A percentile compares a stretch with the other conserved stretches of the same genome.
These are phyloP conservation scores for Caenorhabditis parvicauda DNA, from an alignment of 2,888 invertebrate species.

Conservation along the genomic window DNA sequence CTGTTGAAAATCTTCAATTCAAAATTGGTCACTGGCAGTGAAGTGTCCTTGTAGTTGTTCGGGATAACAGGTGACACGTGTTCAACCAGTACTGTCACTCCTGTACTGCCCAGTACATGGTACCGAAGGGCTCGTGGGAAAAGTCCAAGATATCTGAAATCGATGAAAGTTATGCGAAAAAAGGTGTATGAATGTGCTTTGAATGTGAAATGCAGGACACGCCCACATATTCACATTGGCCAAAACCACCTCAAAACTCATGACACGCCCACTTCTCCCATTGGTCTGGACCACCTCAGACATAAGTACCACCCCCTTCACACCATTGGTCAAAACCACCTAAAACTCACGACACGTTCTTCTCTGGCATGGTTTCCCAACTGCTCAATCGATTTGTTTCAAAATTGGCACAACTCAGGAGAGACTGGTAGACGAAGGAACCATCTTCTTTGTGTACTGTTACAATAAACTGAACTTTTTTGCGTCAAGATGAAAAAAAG, in stretches of 20 bases:
- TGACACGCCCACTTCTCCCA: no score
- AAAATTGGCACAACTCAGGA: conserved; percentile 32
- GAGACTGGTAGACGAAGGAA: conserved; percentile 23
- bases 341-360: conserved; percentile 10
- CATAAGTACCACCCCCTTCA: no score
- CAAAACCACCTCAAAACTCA: no score
- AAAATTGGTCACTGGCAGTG: conserved; percentile 82
- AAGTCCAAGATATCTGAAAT: conserved; percentile 70
- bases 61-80: conserved; percentile 90
- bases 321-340: no score
- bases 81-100: conserved; percentile 77
- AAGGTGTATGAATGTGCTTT: conserved; percentile 2
- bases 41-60: conserved; percentile 86
- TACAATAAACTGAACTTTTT: conserved; percentile 33
- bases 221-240: no score
- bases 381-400: conserved; percentile 10
- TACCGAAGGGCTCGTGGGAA: conserved; percentile 90
- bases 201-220: neutral
- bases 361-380: conserved; percentile 14
- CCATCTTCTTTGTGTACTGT: conserved; percentile 28
- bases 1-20: conserved; percentile 80
- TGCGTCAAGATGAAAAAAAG: no score
- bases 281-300: no score
- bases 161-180: neutral
- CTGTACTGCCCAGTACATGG: conserved; percentile 78